Base-by-base conservation (phyloP, 2,113 vertebrate species). In the Opisthocomus hoazin region DNA sequence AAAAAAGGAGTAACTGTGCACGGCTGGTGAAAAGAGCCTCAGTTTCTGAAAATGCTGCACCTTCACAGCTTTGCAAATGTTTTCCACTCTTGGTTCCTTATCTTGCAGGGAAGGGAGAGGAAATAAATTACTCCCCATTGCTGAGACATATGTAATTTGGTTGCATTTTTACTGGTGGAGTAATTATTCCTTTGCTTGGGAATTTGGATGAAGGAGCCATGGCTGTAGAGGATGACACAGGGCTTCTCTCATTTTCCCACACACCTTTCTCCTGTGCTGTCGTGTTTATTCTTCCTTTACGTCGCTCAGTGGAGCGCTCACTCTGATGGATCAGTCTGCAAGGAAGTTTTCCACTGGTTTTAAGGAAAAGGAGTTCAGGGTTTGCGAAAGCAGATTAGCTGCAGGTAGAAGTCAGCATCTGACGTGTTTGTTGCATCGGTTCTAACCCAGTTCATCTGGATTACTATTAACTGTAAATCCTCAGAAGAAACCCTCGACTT, bases 21-120 rank as follows among this genome's bases (percentile, higher is more conserved):
- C 41, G 48, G 89, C 68, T 69, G 61, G n/a, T 92, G 84, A 92
- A 96, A 96, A 91, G 90, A 89, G 41, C 84, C 74, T 89, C 86
- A 90, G 94, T 87, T 58, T 77, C 89, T 80, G 69, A 63, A 79
- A 84, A 64, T 30, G 36, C 57, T 64, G 64, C 69, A 37, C 64
- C 45, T 27, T 15, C 56, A 53, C 80, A 79, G 89, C 90, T 73
- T n/a, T 71, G 90, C 48, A 90, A 78, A 78, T 18, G 61, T 53
- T 84, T 81, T 75, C 83, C 61, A 48, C 46, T 32, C 75, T 84
- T 93, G 93, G 79, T 90, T 81, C 39, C 69, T 60, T 76, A 27
- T 85, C 81, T 61, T 60, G 27, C 48, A 76, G 36, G 30, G 34
- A 78, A 89, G 64, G 46, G 71, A 74, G 79, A 86, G 71, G 73